phyloP scores from a whole-genome alignment of 2,797 vertebrate genomes.

The Scolopax rusticola region DNA sequence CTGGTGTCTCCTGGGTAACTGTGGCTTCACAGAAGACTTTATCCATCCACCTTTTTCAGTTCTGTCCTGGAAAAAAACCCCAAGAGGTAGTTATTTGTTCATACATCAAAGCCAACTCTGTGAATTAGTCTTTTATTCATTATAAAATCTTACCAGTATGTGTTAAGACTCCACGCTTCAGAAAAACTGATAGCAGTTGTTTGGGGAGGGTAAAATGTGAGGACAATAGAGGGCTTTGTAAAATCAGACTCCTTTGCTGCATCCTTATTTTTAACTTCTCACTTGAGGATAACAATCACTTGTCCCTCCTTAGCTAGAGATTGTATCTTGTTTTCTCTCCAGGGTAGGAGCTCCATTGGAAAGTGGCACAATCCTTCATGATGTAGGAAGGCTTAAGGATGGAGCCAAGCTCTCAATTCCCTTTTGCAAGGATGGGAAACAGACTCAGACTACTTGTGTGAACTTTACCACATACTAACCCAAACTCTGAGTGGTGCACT shows the following conservation, averaged over 20 bases:
- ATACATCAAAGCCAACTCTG: constrained; percentile 8
- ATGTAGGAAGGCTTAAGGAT: neutral
- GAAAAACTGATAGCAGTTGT: neutral
- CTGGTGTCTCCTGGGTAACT: constrained; percentile 18
- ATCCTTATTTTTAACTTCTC: neutral
- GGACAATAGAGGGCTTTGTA: neutral
- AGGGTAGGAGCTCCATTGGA: neutral
- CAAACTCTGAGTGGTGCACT: neutral
- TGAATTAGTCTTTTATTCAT: neutral
- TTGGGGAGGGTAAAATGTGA: neutral
- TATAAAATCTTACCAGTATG: neutral
- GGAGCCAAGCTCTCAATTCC: neutral
- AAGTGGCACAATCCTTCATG: neutral
- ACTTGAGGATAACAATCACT: neutral
- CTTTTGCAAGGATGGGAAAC: neutral
- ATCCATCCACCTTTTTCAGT: neutral
- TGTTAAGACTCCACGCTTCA: neutral
- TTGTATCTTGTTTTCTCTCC: neutral
- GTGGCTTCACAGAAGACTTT: neutral
- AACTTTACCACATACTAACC: neutral
- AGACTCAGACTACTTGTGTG: neutral
- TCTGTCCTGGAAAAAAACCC: neutral
- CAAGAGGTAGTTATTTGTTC: neutral
- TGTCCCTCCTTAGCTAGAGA: neutral
- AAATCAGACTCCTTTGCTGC: neutral